Conservation (phyloP, 2,797 vertebrate species). For the Acridotheres tristis region DNA sequence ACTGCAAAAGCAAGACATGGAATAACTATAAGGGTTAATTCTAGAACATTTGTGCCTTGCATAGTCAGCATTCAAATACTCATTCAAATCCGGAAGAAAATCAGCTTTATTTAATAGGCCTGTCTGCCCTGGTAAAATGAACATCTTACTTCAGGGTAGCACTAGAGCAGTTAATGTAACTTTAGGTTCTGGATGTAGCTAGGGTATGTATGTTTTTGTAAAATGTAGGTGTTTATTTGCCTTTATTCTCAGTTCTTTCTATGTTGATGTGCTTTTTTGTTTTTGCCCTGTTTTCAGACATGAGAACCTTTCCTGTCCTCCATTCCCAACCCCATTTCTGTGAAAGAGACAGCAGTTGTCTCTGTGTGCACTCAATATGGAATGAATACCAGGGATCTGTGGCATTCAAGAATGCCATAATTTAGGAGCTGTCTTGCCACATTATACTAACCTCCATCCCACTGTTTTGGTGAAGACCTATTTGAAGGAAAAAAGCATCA, state of each 20-base stretch:
- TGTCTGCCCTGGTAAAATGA: neutral
- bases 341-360: neutral
- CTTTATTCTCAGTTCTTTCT: neutral
- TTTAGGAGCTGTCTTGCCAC: neutral
- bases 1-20: neutral
- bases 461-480: neutral
- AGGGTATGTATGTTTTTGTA: neutral
- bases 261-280: neutral
- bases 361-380: neutral
- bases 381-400: neutral
- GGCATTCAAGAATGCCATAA: neutral
- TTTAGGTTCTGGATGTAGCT: neutral
- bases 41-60: neutral
- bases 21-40: slow-evolving; percentile 1
- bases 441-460: neutral
- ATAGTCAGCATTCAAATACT: neutral
- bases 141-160: neutral
- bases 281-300: neutral
- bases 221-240: neutral
- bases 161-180: neutral
- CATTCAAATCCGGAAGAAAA: neutral
- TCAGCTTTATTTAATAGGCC: neutral
- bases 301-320: neutral
- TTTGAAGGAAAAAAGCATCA: neutral
- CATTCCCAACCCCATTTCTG: neutral